Evolutionary conservation across 2,113 vertebrate genomes (phyloP).

Genomic region (Anas platyrhynchos): DNA sequence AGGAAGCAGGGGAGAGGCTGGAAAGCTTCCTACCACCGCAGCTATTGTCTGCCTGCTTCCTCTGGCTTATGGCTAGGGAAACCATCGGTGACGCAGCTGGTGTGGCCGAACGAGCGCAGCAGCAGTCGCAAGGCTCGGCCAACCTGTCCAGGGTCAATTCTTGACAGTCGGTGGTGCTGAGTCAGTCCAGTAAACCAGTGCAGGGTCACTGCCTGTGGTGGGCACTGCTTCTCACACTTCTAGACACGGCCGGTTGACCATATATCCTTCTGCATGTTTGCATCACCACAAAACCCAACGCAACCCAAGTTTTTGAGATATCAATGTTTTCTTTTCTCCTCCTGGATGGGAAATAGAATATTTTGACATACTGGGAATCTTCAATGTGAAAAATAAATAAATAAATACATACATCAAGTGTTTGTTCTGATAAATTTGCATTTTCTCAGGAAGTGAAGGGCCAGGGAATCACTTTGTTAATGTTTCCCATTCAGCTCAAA

Average conservation of each 20-base stretch:
- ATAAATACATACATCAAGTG: not conserved
- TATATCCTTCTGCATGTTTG: not conserved
- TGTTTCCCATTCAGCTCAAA: not conserved
- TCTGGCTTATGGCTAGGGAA: not conserved
- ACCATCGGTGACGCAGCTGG: not conserved
- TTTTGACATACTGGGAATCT: not conserved
- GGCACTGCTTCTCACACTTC: conserved; percentile 6
- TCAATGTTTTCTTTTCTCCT: not conserved
- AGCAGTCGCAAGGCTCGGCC: not conserved
- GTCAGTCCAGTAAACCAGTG: not conserved
- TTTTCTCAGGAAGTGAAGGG: not conserved
- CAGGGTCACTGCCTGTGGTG: not conserved
- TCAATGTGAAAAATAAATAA: not conserved
- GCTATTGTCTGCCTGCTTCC: conserved; percentile 53
- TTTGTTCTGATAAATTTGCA: not conserved
- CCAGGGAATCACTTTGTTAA: not conserved
- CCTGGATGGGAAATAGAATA: not conserved
- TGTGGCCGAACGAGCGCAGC: not conserved
- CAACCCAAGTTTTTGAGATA: not conserved
- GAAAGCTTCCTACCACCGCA: conserved; percentile 12
- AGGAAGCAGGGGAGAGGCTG: conserved; percentile 47
- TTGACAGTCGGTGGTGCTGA: not conserved
- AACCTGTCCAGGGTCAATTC: rapidly evolving
- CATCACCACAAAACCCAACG: conserved; percentile 4
- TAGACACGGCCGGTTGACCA: conserved; percentile 11